Percentiles rank a stretch among this genome's conserved stretches.
Conservation (phyloP, 2,797 vertebrate species). For the Anisognathus igniventris region DNA sequence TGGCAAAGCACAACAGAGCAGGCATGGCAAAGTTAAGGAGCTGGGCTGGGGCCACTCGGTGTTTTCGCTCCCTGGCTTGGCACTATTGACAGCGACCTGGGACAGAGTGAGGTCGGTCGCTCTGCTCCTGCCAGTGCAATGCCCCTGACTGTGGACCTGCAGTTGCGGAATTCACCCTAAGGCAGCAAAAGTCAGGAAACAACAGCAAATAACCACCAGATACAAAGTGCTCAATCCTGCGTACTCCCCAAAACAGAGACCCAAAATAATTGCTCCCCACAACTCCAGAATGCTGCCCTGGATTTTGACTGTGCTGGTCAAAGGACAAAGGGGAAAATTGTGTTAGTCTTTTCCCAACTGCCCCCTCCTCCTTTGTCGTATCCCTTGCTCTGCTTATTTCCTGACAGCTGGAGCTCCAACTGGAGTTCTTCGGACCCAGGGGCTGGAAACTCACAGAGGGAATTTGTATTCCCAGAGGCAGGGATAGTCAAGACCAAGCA, state of each 20-base stretch:
- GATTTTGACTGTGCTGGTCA: background rate
- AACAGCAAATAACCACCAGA: background rate
- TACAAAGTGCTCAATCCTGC: background rate
- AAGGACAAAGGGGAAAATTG: background rate
- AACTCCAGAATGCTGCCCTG: background rate
- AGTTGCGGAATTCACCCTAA: background rate
- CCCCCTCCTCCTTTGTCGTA: background rate
- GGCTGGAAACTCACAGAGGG: background rate
- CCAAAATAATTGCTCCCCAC: background rate
- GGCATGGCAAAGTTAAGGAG: background rate
- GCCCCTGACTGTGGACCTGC: background rate
- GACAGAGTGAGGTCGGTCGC: too few species aligned
- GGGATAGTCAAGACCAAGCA: background rate
- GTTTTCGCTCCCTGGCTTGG: too few species aligned
- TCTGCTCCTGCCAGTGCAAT: background rate
- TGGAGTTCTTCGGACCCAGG: background rate
- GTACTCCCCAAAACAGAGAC: background rate
- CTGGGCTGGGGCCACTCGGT: background rate
- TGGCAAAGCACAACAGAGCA: background rate
- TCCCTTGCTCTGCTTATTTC: background rate
- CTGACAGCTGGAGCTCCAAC: background rate
- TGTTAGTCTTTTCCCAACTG: background rate
- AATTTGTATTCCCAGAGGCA: background rate
- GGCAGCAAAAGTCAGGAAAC: background rate
- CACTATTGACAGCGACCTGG: too few species aligned